These are phyloP conservation scores for Aphyosemion australe DNA, from an alignment of 2,113 vertebrate genomes.

Conservation along the genomic window DNA sequence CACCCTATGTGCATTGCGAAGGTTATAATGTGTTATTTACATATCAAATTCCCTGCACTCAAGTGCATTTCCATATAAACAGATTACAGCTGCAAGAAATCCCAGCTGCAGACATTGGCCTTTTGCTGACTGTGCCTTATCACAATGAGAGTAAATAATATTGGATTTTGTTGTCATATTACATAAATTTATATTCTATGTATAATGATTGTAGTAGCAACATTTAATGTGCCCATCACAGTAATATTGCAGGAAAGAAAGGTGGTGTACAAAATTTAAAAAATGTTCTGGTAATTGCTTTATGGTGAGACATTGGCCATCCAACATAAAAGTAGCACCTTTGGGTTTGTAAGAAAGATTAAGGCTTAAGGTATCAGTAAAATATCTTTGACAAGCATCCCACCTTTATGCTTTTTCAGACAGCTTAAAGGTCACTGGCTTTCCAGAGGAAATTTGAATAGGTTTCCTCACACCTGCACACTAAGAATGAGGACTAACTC, in stretches of 20 bases:
- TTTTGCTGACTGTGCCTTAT: background rate
- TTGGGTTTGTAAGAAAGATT: constrained; percentile 33
- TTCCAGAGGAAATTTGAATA: constrained; percentile 51
- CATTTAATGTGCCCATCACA: background rate
- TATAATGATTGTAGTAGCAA: background rate
- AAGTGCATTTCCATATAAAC: too few species aligned
- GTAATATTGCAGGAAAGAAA: background rate
- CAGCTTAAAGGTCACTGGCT: constrained; percentile 61
- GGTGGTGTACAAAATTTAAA: constrained; percentile 8
- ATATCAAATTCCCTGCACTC: too few species aligned
- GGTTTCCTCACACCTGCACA: background rate
- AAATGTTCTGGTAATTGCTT: constrained; percentile 10
- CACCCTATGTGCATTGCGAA: too few species aligned
- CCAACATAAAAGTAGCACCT: background rate
- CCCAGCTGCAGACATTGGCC: background rate
- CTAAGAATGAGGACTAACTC: background rate
- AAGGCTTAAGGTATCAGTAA: constrained; percentile 15
- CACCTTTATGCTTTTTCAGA: constrained; percentile 29
- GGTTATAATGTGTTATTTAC: too few species aligned
- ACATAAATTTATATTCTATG: constrained; percentile 13
- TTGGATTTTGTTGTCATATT: constrained; percentile 16
- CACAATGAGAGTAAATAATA: constrained; percentile 14
- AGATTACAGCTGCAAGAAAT: constrained; percentile 9
- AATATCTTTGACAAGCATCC: constrained; percentile 26
- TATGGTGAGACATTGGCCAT: constrained; percentile 11